A percentile compares a stretch with the other conserved stretches of the same genome.
phyloP scores from a whole-genome alignment of 2,797 vertebrate species.

The Cynodonichthys magdalenae region DNA sequence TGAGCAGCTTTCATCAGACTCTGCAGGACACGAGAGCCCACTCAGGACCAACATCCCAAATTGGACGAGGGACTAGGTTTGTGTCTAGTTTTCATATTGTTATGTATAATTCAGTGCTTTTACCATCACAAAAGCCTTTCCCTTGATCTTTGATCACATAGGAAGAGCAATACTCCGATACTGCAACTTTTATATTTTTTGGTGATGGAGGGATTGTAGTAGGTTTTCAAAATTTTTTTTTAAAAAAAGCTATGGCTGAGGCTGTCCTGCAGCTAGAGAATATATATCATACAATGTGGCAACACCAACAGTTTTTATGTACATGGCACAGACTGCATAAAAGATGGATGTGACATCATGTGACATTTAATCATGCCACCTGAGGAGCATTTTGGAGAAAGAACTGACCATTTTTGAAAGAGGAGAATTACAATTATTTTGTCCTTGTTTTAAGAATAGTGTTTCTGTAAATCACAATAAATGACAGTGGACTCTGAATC shows the following conservation, averaged over 20 bases:
- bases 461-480: too few species aligned
- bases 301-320: too few species aligned
- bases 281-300: not conserved
- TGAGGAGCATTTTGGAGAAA: too few species aligned
- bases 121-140: slow-evolving; percentile 44
- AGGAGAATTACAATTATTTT: too few species aligned
- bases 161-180: slow-evolving; percentile 34
- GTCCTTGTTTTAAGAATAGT: too few species aligned
- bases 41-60: slow-evolving; percentile 74
- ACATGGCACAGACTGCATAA: too few species aligned
- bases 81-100: slow-evolving; percentile 40
- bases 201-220: not conserved
- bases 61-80: slow-evolving; percentile 61
- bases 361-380: too few species aligned
- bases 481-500: too few species aligned
- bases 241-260: slow-evolving; percentile 5
- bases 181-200: slow-evolving; percentile 9
- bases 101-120: slow-evolving; percentile 64
- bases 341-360: too few species aligned
- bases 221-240: slow-evolving; percentile 10
- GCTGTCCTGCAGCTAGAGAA: slow-evolving; percentile 3
- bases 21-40: slow-evolving; percentile 74
- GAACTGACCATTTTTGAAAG: too few species aligned
- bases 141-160: slow-evolving; percentile 61
- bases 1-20: slow-evolving; percentile 81